Evolutionary conservation across 2,888 invertebrate species (phyloP).

Genomic region (Tiliacea aurago): DNA sequence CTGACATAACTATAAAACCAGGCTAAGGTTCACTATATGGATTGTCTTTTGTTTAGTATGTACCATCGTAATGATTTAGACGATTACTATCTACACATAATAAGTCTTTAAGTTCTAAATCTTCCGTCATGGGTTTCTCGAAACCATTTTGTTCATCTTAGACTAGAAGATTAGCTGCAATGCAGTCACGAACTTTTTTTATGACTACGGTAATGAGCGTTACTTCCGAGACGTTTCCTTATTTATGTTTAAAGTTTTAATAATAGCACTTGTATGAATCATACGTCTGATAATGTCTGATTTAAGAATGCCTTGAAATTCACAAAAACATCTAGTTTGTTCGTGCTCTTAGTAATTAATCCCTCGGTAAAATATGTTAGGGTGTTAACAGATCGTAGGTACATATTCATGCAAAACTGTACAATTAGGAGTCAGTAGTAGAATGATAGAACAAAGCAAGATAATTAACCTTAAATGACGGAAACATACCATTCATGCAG

Average conservation of each 20-base stretch:
- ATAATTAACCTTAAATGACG: constrained; percentile 48
- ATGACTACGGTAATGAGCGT: constrained; percentile 60
- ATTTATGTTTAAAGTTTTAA: constrained; percentile 60
- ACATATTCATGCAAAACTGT: constrained; percentile 33
- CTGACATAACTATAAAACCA: constrained; percentile 17
- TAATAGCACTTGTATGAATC: constrained; percentile 53
- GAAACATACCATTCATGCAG: constrained; percentile 43
- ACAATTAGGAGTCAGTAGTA: constrained; percentile 36
- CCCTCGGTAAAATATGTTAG: constrained; percentile 1
- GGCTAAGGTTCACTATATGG: background rate
- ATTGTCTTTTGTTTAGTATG: background rate
- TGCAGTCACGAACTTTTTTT: constrained; percentile 64
- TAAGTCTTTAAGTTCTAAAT: constrained; percentile 26
- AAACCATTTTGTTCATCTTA: constrained; percentile 34
- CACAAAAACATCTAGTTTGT: constrained; percentile 25
- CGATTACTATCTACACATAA: background rate
- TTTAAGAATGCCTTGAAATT: constrained; percentile 51
- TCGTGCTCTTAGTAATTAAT: constrained; percentile 7
- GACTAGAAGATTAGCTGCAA: constrained; percentile 33
- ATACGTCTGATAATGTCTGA: constrained; percentile 39
- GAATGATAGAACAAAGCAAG: constrained; percentile 46
- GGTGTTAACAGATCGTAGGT: constrained; percentile 1
- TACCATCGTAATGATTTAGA: constrained; percentile 3
- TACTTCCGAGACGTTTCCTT: constrained; percentile 76
- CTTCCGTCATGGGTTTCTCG: constrained; percentile 44